phyloP scores from a whole-genome alignment of 2,888 invertebrate species.

The Lysandra coridon region DNA sequence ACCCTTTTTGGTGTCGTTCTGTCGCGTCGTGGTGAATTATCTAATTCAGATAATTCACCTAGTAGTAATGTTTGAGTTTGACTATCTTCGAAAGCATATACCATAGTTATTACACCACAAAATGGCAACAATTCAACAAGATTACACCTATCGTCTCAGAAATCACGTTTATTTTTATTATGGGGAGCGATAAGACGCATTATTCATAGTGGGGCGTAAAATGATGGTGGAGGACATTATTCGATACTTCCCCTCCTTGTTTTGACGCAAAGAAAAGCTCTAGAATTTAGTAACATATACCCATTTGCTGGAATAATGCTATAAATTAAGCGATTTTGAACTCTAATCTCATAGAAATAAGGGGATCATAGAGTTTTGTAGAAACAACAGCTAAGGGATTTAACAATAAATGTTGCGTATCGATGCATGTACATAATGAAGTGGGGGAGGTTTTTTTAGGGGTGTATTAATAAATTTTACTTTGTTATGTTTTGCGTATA shows the following conservation, averaged over 20 bases:
- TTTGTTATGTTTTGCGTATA: constrained; percentile 17
- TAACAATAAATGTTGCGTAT: constrained; percentile 77
- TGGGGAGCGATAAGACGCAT: constrained; percentile 76
- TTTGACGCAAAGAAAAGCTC: constrained; percentile 76
- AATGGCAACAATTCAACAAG: constrained; percentile 22
- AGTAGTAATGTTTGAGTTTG: no score
- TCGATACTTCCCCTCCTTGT: constrained; percentile 72
- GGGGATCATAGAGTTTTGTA: constrained; percentile 7
- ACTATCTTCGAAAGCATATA: no score
- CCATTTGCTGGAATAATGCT: constrained; percentile 40
- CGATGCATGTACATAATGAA: constrained; percentile 79
- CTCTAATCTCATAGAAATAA: constrained; percentile 40
- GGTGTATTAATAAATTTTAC: constrained; percentile 42
- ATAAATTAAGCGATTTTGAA: constrained; percentile 37
- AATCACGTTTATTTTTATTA: constrained; percentile 43
- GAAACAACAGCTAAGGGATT: neutral
- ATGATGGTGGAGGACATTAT: constrained; percentile 78
- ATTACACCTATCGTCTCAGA: constrained; percentile 31
- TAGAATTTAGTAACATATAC: constrained; percentile 59
- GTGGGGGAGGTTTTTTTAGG: constrained; percentile 49
- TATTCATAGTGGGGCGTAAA: constrained; percentile 79
- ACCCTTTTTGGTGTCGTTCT: no score
- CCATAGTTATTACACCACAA: neutral
- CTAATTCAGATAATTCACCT: no score
- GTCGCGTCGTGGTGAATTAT: no score